Evolutionary conservation across 2,113 vertebrate species (phyloP).

Genomic region (Rattus rattus): DNA sequence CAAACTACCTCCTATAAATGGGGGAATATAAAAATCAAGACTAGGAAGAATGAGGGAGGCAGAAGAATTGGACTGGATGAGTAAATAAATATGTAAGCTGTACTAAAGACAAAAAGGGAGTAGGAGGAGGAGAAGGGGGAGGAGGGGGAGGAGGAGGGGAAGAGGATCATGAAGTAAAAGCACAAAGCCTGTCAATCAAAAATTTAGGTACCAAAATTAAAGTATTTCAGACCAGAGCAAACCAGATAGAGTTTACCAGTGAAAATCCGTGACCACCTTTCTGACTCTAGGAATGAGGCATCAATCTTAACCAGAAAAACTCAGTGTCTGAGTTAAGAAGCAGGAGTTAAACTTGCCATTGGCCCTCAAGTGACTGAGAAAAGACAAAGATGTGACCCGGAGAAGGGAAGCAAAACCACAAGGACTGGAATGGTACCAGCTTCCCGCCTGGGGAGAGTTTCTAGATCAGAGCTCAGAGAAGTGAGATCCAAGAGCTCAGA

Average conservation of each 20-base stretch:
- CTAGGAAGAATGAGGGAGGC: background rate
- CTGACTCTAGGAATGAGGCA: background rate
- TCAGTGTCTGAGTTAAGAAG: background rate
- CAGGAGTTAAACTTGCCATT: background rate
- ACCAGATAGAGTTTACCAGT: background rate
- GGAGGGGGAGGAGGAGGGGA: background rate
- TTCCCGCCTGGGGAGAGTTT: background rate
- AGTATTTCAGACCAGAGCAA: constrained; percentile 5
- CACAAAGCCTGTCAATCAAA: background rate
- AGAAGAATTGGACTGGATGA: background rate
- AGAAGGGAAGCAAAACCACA: background rate
- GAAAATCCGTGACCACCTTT: background rate
- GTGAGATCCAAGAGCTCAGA: background rate
- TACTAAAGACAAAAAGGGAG: background rate
- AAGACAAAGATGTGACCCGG: background rate
- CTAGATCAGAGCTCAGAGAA: background rate
- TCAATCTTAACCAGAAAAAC: constrained; percentile 13
- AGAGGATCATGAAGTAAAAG: background rate
- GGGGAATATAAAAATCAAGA: constrained; percentile 11
- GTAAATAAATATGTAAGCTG: background rate
- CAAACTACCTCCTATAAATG: background rate
- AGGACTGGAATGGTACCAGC: background rate
- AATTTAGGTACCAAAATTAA: constrained; percentile 25
- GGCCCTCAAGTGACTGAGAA: background rate
- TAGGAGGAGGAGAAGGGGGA: background rate